Evolutionary conservation across 2,888 invertebrate genomes (phyloP).

Genomic region (Melieria crassipennis): DNA sequence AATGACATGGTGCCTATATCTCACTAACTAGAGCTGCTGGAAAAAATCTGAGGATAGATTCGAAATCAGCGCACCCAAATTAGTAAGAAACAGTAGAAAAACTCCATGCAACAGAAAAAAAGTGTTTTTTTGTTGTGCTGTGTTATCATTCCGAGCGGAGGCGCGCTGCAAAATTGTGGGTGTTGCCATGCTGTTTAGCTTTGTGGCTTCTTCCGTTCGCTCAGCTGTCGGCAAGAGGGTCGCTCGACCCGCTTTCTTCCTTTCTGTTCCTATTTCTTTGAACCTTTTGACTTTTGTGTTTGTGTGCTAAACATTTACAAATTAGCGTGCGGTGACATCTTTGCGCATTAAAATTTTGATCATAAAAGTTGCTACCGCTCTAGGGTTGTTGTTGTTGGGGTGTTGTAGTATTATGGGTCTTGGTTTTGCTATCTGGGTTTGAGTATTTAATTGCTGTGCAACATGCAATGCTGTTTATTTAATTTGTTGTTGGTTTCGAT

Average conservation of each 20-base stretch:
- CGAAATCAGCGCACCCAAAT: no score
- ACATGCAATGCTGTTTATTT: constrained; percentile 47
- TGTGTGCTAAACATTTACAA: constrained; percentile 41
- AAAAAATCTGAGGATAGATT: no score
- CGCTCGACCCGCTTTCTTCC: constrained; percentile 22
- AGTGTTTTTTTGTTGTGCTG: no score
- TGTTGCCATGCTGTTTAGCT: constrained; percentile 36
- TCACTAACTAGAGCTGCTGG: no score
- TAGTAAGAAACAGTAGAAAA: no score
- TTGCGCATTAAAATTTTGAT: constrained; percentile 47
- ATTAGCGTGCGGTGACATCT: constrained; percentile 47
- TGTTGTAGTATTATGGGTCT: no score
- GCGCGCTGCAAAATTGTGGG: constrained; percentile 17
- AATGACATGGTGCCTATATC: no score
- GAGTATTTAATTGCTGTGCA: constrained; percentile 48
- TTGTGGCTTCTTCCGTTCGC: constrained; percentile 28
- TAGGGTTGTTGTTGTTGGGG: no score
- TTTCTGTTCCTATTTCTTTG: constrained; percentile 15
- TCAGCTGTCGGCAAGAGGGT: constrained; percentile 13
- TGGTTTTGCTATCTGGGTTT: background rate
- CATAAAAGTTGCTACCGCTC: constrained; percentile 49
- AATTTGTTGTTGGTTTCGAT: background rate
- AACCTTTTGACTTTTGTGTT: constrained; percentile 50
- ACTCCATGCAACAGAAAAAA: no score
- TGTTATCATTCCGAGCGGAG: constrained; percentile 51